Evolutionary conservation across 2,797 vertebrate genomes (phyloP).

Genomic region (Moxostoma hubbsi): DNA sequence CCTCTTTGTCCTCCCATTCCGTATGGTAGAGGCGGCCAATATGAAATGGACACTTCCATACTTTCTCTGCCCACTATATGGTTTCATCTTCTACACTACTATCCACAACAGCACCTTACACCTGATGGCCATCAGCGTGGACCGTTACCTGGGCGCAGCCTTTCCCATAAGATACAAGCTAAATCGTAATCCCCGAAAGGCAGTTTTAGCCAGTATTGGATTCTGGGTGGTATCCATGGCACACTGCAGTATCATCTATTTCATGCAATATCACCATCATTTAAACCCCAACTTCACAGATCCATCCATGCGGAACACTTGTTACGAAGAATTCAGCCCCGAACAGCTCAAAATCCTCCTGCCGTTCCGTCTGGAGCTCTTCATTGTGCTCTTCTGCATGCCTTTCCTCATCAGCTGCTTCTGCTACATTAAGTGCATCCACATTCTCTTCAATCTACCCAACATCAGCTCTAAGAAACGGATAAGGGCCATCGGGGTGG

Average conservation of each 20-base stretch:
- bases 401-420: conserved; percentile 77
- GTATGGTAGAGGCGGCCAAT: conserved; percentile 62
- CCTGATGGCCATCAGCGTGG: conserved; percentile 69
- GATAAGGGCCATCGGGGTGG: conserved; percentile 71
- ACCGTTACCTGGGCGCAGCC: conserved; percentile 68
- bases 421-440: conserved; percentile 79
- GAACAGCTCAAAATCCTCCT: conserved; percentile 66
- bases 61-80: conserved; percentile 64
- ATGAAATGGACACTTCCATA: conserved; percentile 60
- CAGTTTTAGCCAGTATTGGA: conserved; percentile 38
- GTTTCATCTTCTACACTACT: conserved; percentile 68
- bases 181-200: conserved; percentile 55
- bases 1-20: conserved; percentile 66
- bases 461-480: conserved; percentile 65
- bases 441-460: conserved; percentile 67
- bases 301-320: conserved; percentile 42
- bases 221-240: conserved; percentile 60
- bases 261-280: conserved; percentile 57
- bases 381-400: conserved; percentile 74
- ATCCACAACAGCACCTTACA: conserved; percentile 71
- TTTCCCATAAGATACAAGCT: conserved; percentile 65
- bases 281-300: conserved; percentile 42
- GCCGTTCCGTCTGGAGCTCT: conserved; percentile 70
- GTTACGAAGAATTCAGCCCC: conserved; percentile 66
- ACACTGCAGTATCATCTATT: conserved; percentile 63